Evolutionary conservation across 2,797 vertebrate genomes (phyloP), one percentile per base, ranked within the genome.

Genomic region (Coreius guichenoti): DNA sequence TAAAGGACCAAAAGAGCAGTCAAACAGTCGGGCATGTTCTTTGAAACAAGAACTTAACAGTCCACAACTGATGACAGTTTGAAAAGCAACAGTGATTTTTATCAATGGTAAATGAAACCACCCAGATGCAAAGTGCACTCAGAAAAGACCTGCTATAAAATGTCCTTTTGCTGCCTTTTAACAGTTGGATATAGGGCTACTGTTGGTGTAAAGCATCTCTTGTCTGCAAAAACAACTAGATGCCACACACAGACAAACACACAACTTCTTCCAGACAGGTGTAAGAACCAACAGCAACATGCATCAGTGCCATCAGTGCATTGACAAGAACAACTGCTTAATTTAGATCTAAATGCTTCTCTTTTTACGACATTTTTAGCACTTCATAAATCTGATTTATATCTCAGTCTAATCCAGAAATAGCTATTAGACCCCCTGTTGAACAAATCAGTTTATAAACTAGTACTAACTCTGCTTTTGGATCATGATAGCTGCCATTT

Each of bases 161-260:
- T 23, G 9, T 29, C 73, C 85, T 86, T 83, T 76, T 84, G 76
- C 29, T 70, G 61, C 13, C 21, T 65, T 69, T 65, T 51, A 84
- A 75, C 88, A 74, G 84, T 89, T 78, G 82, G 29, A 45, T 78
- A 39, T 11, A 43, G 9, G 8, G 39, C 39, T 43, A 69, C 36
- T 87, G 83, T 86, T 81, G 81, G 80, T 84, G 84, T 77, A 78
- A 78, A 83, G 63, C 76, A 78, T 47, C 43, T 75, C 33, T 17
- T 8, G 67, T 36, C 83, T 87, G 73, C n/a, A 83, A 87, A 76
- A 89, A 90, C 74, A 81, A 75, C 8, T 19, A 49, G 19, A 68
- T 67, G 47, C 73, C 61, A 51, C 63, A 80, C 63, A 80, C 78
- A 80, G 29, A 81, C 83, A 73, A 61, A 77, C 79, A 31, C 61